Base-by-base conservation (phyloP, 2,113 vertebrate genomes). In the Ascaphus truei region DNA sequence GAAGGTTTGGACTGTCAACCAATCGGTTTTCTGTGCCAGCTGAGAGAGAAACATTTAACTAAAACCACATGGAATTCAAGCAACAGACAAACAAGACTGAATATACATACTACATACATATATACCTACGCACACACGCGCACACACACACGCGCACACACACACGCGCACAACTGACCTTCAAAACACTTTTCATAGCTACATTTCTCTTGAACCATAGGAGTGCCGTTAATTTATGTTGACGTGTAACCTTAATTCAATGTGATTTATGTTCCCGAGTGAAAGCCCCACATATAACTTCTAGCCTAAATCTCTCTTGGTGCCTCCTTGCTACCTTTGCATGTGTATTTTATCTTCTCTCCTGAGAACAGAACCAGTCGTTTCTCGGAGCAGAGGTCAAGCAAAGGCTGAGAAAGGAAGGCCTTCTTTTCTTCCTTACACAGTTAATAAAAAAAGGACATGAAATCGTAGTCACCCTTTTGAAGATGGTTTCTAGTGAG, bases 381-480 rank as follows among this genome's bases (percentile, higher is more conserved):
- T 68, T 43, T 50, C 55, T 30, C 31, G n/a, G 66, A 20, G 43
- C 56, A 51, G 66, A 60, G 66, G 66, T 69, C 66, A 69, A 37
- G 39, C 43, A 36, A n/a, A 60, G 66, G 66, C 66, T 69, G 66
- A 48, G 55, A 69, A 36, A 39, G 65, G 47, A 50, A 50, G 36
- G 31, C 41, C 31, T 69, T 69, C 41, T 50, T 69, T 69, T 68
- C 39, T 58, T 51, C 39, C 55, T 45, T 37, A 1, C 66, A 50
- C 66, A 68, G 55, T 69, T 69, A 69, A 69, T 68, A 68, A 69
- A n/a, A n/a, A 68, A 69, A 16, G 65, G 62, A 65, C 52, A 55
- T 41, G 62, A 41, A 55, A 41, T 50, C 48, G 39, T 43, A 36
- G 39, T 43, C 15, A 18, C 29, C 27, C 52, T 31, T 69, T 68